Conservation (phyloP, 1,140 invertebrate species). For the Coptotermes formosanus region DNA sequence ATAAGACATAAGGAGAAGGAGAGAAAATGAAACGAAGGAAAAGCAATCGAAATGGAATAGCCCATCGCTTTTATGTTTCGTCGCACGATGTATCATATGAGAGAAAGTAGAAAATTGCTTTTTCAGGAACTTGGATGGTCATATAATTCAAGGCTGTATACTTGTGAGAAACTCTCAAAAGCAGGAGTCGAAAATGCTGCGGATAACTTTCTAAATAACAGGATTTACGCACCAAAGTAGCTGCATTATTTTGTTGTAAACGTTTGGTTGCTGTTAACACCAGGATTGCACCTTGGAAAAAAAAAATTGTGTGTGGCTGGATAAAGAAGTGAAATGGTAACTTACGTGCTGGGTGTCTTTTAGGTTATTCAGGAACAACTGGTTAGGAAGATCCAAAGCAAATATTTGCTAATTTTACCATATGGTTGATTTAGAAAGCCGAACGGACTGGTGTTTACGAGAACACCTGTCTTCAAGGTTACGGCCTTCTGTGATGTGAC, state of each 20-base stretch:
- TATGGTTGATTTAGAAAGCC: no score
- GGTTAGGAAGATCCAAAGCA: no score
- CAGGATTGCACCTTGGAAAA: no score
- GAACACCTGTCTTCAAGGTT: no score
- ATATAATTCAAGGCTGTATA: constrained; percentile 4
- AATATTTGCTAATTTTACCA: no score
- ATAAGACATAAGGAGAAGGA: not conserved
- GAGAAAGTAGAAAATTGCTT: constrained; percentile 8
- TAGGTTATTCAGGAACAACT: no score
- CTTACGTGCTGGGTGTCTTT: no score
- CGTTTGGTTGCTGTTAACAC: not conserved
- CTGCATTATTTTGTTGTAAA: not conserved
- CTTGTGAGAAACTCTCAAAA: not conserved
- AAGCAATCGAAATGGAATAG: constrained; percentile 2
- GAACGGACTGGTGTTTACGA: no score
- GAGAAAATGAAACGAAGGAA: not conserved
- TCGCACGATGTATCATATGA: constrained; percentile 6
- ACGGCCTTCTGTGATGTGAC: no score
- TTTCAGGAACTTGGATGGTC: constrained; percentile 10
- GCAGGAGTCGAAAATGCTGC: not conserved
- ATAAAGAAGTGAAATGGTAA: no score
- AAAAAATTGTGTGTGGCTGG: no score
- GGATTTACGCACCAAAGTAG: not conserved
- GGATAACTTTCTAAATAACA: not conserved
- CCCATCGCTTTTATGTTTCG: not conserved